These are phyloP conservation scores for Formica exsecta DNA, from an alignment of 1,140 invertebrate species.

Conservation along the genomic window DNA sequence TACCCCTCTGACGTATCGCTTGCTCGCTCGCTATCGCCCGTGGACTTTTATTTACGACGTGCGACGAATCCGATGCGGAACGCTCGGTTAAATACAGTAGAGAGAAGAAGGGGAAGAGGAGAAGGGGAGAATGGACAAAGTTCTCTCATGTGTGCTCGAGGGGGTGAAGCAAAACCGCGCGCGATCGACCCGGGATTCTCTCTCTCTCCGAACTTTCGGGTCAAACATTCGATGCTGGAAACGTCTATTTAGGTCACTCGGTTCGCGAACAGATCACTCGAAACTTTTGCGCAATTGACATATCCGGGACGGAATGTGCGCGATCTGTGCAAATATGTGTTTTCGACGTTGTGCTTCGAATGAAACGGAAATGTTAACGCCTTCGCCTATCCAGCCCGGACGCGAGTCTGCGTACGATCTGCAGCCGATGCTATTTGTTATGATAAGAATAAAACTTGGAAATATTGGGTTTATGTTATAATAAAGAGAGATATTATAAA, in stretches of 20 bases:
- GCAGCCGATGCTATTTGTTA: slow-evolving; percentile 16
- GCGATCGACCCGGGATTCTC: slow-evolving; percentile 43
- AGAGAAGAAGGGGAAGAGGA: too few relatives aligned
- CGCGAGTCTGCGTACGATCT: slow-evolving; percentile 16
- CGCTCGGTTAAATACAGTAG: slow-evolving; percentile 50
- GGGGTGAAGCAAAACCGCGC: slow-evolving; percentile 42
- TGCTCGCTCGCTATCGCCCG: slow-evolving; percentile 22
- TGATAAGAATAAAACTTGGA: slow-evolving; percentile 8
- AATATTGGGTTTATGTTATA: slow-evolving; percentile 21
- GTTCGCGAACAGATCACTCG: slow-evolving; percentile 58
- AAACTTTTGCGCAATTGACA: slow-evolving; percentile 64
- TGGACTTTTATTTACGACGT: slow-evolving; percentile 59
- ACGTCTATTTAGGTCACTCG: slow-evolving; percentile 58
- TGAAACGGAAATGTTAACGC: slow-evolving; percentile 59
- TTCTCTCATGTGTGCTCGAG: slow-evolving; percentile 42
- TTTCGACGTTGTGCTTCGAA: slow-evolving; percentile 36
- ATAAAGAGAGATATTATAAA: background rate
- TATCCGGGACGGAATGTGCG: slow-evolving; percentile 47
- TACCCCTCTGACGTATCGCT: slow-evolving; percentile 34
- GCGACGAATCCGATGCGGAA: slow-evolving; percentile 27
- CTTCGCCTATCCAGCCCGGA: slow-evolving; percentile 32
- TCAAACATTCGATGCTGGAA: slow-evolving; percentile 51
- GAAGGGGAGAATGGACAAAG: slow-evolving; percentile 7
- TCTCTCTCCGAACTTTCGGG: slow-evolving; percentile 50
- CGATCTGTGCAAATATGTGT: slow-evolving; percentile 62